These are phyloP conservation scores for Tetranychus truncatus DNA, from an alignment of 2,888 invertebrate species.

Conservation along the genomic window DNA sequence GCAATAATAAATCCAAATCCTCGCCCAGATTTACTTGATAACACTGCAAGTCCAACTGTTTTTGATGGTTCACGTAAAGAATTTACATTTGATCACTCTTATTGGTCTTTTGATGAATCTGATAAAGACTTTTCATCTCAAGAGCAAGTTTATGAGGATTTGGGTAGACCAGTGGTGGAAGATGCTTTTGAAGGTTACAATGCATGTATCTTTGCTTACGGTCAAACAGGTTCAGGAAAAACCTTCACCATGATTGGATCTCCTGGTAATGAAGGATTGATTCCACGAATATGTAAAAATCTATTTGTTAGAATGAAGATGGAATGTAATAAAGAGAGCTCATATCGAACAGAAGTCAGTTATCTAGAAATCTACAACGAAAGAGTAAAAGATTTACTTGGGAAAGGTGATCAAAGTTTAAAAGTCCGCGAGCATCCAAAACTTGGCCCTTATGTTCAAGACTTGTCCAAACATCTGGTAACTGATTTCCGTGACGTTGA, in stretches of 20 bases:
- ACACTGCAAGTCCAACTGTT: neutral
- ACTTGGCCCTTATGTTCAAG: constrained; percentile 66
- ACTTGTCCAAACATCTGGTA: constrained; percentile 62
- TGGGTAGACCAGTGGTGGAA: constrained; percentile 49
- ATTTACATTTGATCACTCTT: constrained; percentile 73
- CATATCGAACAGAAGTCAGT: constrained; percentile 66
- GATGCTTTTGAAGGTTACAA: constrained; percentile 68
- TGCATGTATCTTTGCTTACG: constrained; percentile 76
- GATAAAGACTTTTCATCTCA: constrained; percentile 58
- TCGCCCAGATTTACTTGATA: neutral
- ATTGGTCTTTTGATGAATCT: constrained; percentile 56
- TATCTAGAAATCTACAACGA: constrained; percentile 73
- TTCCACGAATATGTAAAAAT: constrained; percentile 60
- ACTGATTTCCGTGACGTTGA: constrained; percentile 69
- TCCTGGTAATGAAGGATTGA: constrained; percentile 53
- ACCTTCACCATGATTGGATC: constrained; percentile 83
- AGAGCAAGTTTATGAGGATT: constrained; percentile 46
- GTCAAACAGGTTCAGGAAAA: constrained; percentile 76
- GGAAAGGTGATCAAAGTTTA: constrained; percentile 27
- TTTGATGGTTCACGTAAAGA: constrained; percentile 43
- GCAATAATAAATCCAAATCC: constrained; percentile 50
- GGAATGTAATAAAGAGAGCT: constrained; percentile 53
- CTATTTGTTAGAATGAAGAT: constrained; percentile 63
- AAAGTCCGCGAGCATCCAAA: constrained; percentile 57
- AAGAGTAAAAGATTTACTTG: constrained; percentile 42